Conservation (phyloP, 1,140 invertebrate genomes). For the Drosophila prosaltans region DNA sequence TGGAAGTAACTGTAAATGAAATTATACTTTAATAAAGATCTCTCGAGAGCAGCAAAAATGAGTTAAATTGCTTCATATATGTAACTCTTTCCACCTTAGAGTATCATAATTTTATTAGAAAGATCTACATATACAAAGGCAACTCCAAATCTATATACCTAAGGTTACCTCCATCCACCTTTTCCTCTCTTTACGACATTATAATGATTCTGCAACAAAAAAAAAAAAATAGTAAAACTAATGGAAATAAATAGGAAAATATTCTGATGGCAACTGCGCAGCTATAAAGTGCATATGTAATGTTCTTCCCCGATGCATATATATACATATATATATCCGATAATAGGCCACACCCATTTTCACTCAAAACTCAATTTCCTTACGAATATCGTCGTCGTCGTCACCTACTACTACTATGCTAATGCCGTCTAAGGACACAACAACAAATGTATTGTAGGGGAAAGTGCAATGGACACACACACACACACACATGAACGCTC, state of each 20-base stretch:
- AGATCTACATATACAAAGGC: slow-evolving; percentile 9
- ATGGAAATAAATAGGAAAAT: slow-evolving; percentile 1
- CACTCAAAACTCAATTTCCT: slow-evolving; percentile 53
- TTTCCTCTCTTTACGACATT: slow-evolving; percentile 1
- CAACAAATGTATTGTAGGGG: slow-evolving; percentile 42
- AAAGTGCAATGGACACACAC: slow-evolving; percentile 28
- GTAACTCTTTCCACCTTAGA: background rate
- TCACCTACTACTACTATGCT: slow-evolving; percentile 33
- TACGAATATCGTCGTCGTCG: slow-evolving; percentile 14
- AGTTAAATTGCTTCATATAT: no score
- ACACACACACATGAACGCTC: no score
- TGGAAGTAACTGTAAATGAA: no score
- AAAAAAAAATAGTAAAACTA: slow-evolving; percentile 19
- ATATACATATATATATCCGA: slow-evolving; percentile 41
- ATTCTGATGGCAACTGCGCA: slow-evolving; percentile 20
- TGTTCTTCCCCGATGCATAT: background rate
- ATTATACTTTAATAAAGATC: no score
- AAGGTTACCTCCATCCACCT: background rate
- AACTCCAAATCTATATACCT: background rate
- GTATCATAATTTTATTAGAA: background rate
- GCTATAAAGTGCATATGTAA: slow-evolving; percentile 25
- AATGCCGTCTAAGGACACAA: slow-evolving; percentile 35
- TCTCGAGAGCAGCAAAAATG: no score
- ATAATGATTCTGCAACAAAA: slow-evolving; percentile 33
- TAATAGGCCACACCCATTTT: slow-evolving; percentile 55